phyloP scores from a whole-genome alignment of 2,888 invertebrate species.

The Scaptomyza polygonia region DNA sequence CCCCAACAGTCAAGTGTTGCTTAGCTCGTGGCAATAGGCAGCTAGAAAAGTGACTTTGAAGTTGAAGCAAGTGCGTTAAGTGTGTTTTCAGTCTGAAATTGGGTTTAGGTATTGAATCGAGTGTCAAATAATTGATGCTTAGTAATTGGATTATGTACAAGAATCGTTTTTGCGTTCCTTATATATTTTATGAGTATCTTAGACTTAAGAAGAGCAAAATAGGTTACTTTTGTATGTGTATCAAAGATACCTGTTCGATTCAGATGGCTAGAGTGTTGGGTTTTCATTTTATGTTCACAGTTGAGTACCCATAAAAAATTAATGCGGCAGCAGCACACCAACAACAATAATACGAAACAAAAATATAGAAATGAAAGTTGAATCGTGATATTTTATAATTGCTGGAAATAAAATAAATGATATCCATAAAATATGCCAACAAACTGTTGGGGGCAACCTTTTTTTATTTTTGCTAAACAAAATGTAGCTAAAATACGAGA shows the following conservation, averaged over 20 bases:
- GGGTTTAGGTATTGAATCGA: constrained; percentile 32
- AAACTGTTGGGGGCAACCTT: background rate
- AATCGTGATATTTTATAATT: constrained; percentile 69
- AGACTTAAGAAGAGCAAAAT: background rate
- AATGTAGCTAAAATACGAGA: constrained; percentile 8
- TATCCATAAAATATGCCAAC: constrained; percentile 28
- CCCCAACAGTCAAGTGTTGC: constrained; percentile 21
- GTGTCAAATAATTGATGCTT: background rate
- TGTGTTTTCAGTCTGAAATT: constrained; percentile 40
- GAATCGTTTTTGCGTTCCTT: background rate
- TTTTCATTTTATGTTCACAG: constrained; percentile 4
- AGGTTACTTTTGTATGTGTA: no score
- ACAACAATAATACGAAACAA: constrained; percentile 7
- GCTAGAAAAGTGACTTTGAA: background rate
- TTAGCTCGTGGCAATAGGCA: background rate
- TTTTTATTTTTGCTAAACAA: constrained; percentile 13
- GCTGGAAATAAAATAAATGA: constrained; percentile 57
- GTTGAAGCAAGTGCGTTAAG: constrained; percentile 18
- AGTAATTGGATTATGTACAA: constrained; percentile 10
- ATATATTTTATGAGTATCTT: background rate
- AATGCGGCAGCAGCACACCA: constrained; percentile 8
- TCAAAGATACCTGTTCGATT: background rate
- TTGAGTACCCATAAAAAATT: constrained; percentile 35
- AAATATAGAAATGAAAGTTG: constrained; percentile 16
- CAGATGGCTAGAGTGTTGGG: background rate